These are phyloP conservation scores for Hedychridium roseum DNA, from an alignment of 2,888 invertebrate species.

Conservation along the genomic window DNA sequence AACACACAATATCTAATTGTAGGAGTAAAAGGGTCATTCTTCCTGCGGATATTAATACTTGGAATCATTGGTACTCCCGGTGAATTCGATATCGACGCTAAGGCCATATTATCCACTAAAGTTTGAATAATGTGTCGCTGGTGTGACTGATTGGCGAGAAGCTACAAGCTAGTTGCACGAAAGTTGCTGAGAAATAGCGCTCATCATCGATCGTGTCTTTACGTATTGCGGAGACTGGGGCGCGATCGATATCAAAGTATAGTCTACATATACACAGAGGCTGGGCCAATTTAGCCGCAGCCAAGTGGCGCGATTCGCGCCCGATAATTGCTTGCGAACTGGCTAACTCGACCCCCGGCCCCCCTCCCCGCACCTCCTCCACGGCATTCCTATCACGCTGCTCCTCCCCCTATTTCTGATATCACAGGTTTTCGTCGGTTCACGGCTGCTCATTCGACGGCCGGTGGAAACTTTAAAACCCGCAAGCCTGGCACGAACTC, in stretches of 20 bases:
- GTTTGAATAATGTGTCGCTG: too few species aligned
- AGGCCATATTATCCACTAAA: too few species aligned
- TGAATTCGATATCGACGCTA: too few species aligned
- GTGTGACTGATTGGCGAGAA: too few species aligned
- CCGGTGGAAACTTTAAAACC: conserved; percentile 43
- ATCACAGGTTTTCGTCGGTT: conserved; percentile 48
- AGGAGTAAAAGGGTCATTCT: too few species aligned
- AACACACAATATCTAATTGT: too few species aligned
- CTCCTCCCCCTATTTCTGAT: not conserved
- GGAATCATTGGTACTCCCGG: too few species aligned
- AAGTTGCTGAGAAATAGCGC: conserved; percentile 16
- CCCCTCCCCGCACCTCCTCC: not conserved
- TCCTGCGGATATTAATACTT: too few species aligned
- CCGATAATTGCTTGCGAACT: conserved; percentile 47
- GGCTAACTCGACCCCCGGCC: conserved; percentile 21
- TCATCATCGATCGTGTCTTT: conserved; percentile 36
- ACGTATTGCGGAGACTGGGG: conserved; percentile 37
- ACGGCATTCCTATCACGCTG: not conserved
- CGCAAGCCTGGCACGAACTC: conserved; percentile 54
- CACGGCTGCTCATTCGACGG: conserved; percentile 52
- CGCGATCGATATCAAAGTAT: conserved; percentile 35
- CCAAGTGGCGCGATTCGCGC: conserved; percentile 43
- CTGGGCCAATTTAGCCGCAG: conserved; percentile 34
- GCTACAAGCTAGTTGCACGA: too few species aligned
- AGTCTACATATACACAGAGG: conserved; percentile 10